phyloP scores from a whole-genome alignment of 2,113 vertebrate genomes.

The Thinocorus orbignyianus region DNA sequence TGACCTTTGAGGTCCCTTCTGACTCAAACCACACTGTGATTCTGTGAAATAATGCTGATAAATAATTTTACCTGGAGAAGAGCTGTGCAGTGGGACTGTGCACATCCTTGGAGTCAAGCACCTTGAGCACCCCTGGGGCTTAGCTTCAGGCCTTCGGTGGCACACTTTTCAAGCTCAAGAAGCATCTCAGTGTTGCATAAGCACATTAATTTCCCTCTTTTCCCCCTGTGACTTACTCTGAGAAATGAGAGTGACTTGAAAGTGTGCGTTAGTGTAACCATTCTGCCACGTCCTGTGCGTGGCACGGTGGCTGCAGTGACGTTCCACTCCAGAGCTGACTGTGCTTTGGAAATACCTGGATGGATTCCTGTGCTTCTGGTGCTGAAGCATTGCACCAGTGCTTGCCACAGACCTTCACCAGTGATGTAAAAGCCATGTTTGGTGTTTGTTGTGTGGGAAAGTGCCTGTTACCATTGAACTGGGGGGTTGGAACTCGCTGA shows the following conservation, averaged over 20 bases:
- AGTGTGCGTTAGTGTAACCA: neutral
- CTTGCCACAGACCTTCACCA: neutral
- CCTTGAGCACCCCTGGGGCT: rapidly evolving
- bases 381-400: neutral
- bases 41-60: neutral
- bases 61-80: neutral
- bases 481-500: too few relatives aligned
- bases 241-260: conserved; percentile 1
- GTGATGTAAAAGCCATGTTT: neutral
- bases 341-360: neutral
- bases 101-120: neutral
- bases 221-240: neutral
- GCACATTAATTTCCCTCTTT: neutral
- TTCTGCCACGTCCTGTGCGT: neutral
- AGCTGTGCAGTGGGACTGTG: neutral
- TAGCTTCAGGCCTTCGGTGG: neutral
- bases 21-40: neutral
- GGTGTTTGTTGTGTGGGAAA: neutral
- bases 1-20: neutral
- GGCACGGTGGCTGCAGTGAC: neutral
- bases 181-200: neutral
- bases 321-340: neutral
- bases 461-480: neutral
- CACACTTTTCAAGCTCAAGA: neutral
- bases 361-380: neutral